Base-by-base conservation (phyloP, 1,140 invertebrate species). In the Nixonia krombeini region DNA sequence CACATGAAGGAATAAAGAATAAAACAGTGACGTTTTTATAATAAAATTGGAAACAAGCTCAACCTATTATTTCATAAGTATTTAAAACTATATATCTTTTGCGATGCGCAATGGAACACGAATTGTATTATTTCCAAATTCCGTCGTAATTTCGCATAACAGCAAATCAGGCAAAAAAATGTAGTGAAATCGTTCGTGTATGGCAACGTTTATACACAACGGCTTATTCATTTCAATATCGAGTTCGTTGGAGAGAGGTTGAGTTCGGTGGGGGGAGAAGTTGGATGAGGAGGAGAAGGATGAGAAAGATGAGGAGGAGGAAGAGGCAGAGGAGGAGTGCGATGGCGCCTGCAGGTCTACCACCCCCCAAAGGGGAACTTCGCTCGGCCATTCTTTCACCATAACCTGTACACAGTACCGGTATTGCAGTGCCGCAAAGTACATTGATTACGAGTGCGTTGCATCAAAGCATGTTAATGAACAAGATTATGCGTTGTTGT, bases 361-460 rank as follows among this genome's bases (percentile, higher is more conserved):
- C 45, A 50, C 21, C 53, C n/a, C 66, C 55, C 51, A 52, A 45
- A 53, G 49, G 38, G 10, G 40, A 55, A 51, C 66, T 64, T 69
- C n/a, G n/a, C n/a, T n/a, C n/a, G n/a, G n/a, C n/a, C n/a, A n/a
- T n/a, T n/a, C n/a, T n/a, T 53, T 35, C 37, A 35, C 17, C 42
- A 44, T 42, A 25, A 41, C 18, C 35, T 58, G 47, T 65, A 73
- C 58, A 56, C 63, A 75, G 75, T 79, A 62, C 47, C 58, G 63
- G 69, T 74, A 73, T 78, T 58, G 70, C 71, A 70, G 58, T 76
- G 55, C 42, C 50, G 59, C 56, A 56, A 59, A 59, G 55, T 70
- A 28, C 55, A 53, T 51, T 64, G 50, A 51, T 57, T 63, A 64
- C 47, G 58, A 67, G 59, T 70, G 46, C 53, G 55, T 59, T 38